A percentile compares a stretch with the other conserved stretches of the same genome.
Evolutionary conservation across 2,797 vertebrate species (phyloP).

Genomic region (Anguilla obscura): DNA sequence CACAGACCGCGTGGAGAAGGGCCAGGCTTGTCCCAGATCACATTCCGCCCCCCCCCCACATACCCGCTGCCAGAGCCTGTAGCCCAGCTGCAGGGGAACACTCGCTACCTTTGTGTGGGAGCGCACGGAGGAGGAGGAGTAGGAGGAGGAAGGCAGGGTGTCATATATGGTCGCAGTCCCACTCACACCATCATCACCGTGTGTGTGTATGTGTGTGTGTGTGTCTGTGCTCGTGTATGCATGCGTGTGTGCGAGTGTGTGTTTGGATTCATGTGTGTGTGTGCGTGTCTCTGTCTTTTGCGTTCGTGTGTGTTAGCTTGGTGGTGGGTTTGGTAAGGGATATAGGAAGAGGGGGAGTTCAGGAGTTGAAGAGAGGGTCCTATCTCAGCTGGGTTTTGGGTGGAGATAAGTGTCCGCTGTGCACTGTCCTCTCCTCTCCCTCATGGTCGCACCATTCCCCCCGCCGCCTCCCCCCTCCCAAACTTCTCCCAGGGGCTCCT

Average conservation of each 20-base stretch:
- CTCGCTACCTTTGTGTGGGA: constrained; percentile 22
- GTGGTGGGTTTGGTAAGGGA: neutral
- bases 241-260: neutral
- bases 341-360: neutral
- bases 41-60: neutral
- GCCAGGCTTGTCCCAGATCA: neutral
- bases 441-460: neutral
- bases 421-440: neutral
- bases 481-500: neutral
- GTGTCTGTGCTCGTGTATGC: neutral
- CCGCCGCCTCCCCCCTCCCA: neutral
- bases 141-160: neutral
- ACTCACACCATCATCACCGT: neutral
- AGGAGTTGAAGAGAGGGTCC: neutral
- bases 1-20: neutral
- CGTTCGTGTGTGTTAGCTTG: neutral
- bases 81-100: constrained; percentile 10
- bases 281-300: neutral
- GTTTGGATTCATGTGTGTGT: neutral
- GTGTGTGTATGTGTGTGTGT: neutral
- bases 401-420: neutral
- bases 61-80: neutral
- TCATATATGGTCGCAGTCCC: neutral
- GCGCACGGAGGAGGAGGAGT: constrained; percentile 2
- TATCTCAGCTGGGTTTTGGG: neutral